phyloP scores from a whole-genome alignment of 2,888 invertebrate species.

The Apoda limacodes region DNA sequence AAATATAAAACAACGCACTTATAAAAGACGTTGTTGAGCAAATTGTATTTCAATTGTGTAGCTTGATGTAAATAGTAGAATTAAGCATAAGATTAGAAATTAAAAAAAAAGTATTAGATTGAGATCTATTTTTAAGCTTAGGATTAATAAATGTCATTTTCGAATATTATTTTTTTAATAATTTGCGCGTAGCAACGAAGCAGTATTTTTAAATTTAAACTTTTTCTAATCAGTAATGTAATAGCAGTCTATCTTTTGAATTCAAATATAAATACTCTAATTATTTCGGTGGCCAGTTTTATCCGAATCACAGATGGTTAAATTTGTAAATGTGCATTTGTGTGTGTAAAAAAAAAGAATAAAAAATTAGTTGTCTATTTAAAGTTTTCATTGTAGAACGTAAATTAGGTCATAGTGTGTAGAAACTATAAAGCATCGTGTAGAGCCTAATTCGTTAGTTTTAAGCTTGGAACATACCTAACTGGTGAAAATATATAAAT shows the following conservation, averaged over 20 bases:
- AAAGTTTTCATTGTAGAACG: constrained; percentile 38
- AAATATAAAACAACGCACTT: not conserved
- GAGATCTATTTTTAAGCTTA: constrained; percentile 49
- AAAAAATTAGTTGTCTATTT: constrained; percentile 32
- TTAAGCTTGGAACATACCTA: too few relatives aligned
- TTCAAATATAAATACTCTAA: too few relatives aligned
- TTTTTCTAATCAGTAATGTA: too few relatives aligned
- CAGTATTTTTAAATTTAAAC: constrained; percentile 56
- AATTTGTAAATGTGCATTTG: constrained; percentile 39
- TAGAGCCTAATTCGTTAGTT: too few relatives aligned
- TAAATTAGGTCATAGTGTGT: constrained; percentile 27
- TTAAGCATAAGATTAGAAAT: constrained; percentile 27
- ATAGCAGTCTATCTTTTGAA: constrained; percentile 6
- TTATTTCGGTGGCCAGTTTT: constrained; percentile 48
- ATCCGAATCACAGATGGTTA: constrained; percentile 29
- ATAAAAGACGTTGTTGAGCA: constrained; percentile 18
- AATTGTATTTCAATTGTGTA: constrained; percentile 36
- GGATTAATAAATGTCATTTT: constrained; percentile 36
- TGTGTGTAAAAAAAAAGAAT: constrained; percentile 36
- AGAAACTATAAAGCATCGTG: too few relatives aligned
- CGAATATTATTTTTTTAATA: constrained; percentile 50
- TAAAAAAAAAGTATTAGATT: constrained; percentile 47
- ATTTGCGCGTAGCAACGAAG: constrained; percentile 61
- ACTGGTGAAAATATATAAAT: too few relatives aligned
- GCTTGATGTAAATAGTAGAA: constrained; percentile 50